Evolutionary conservation across 2,888 invertebrate species (phyloP).

Genomic region (Cynaeus angustus): DNA sequence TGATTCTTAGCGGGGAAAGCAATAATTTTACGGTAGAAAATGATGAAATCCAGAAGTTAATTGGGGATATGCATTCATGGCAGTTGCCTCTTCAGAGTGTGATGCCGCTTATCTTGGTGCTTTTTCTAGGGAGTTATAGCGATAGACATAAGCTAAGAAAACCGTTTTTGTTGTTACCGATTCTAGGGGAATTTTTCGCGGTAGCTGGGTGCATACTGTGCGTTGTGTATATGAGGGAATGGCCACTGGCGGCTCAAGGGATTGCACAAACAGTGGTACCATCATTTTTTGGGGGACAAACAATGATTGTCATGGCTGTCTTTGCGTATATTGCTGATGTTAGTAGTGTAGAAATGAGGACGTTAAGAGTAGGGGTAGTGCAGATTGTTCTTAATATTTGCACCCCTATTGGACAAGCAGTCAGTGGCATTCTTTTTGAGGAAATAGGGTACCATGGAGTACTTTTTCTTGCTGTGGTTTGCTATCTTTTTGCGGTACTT

Average conservation of each 20-base stretch:
- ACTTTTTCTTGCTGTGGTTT: slow-evolving; percentile 60
- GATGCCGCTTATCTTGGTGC: slow-evolving; percentile 66
- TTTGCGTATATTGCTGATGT: slow-evolving; percentile 70
- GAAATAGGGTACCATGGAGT: slow-evolving; percentile 65
- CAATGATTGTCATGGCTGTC: slow-evolving; percentile 69
- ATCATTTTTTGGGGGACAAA: slow-evolving; percentile 76
- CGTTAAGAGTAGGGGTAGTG: slow-evolving; percentile 77
- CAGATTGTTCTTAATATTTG: slow-evolving; percentile 66
- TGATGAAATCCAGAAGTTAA: slow-evolving; percentile 69
- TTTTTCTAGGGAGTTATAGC: slow-evolving; percentile 69
- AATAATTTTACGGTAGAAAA: slow-evolving; percentile 69
- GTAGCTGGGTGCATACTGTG: slow-evolving; percentile 73
- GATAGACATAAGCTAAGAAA: slow-evolving; percentile 69
- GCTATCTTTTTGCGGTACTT: slow-evolving; percentile 63
- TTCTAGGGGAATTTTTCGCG: slow-evolving; percentile 70
- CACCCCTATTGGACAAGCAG: slow-evolving; percentile 61
- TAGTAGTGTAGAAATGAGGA: slow-evolving; percentile 75
- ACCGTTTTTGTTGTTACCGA: slow-evolving; percentile 68
- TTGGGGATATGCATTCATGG: slow-evolving; percentile 71
- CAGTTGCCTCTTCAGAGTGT: slow-evolving; percentile 65
- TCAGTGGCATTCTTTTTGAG: slow-evolving; percentile 64
- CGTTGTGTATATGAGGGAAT: slow-evolving; percentile 75
- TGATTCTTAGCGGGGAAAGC: slow-evolving; percentile 66
- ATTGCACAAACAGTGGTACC: slow-evolving; percentile 75
- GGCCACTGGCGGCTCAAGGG: slow-evolving; percentile 73